Percentiles rank a stretch among this genome's conserved stretches.
These are phyloP conservation scores for Spizaetus ornatus DNA, from an alignment of 2,113 vertebrate genomes.

Conservation along the genomic window DNA sequence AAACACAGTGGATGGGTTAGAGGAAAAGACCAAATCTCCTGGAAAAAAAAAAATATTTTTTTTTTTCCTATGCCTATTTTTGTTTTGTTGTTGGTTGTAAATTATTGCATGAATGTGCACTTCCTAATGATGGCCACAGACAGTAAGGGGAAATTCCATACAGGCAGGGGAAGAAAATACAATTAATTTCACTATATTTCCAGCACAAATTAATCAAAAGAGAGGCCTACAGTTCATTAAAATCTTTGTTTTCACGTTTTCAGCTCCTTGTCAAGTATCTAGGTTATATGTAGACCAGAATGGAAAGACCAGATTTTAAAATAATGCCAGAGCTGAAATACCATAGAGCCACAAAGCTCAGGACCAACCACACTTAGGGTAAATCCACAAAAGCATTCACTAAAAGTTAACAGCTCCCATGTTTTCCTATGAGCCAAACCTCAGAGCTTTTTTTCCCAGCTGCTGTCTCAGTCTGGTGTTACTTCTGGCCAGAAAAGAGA, in stretches of 20 bases:
- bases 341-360: background rate
- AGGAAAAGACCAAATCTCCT: background rate
- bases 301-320: background rate
- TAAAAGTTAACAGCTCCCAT: background rate
- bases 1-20: background rate
- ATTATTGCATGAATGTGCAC: slow-evolving; percentile 41
- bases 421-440: background rate
- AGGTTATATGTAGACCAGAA: background rate
- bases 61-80: slow-evolving; percentile 10
- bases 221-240: background rate
- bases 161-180: slow-evolving; percentile 41
- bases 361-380: background rate
- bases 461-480: background rate
- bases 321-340: background rate
- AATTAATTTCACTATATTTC: slow-evolving; percentile 41
- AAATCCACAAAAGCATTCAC: background rate
- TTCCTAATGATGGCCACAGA: slow-evolving; percentile 45
- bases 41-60: background rate
- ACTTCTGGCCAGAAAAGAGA: background rate
- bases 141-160: slow-evolving; percentile 53
- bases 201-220: slow-evolving; percentile 35
- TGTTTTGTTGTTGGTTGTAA: slow-evolving; percentile 35
- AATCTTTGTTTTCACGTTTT: background rate
- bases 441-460: background rate
- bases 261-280: background rate